Evolutionary conservation across 2,888 invertebrate species (phyloP), one percentile per base, ranked within the genome.

Genomic region (Hofmannophila pseudospretella): DNA sequence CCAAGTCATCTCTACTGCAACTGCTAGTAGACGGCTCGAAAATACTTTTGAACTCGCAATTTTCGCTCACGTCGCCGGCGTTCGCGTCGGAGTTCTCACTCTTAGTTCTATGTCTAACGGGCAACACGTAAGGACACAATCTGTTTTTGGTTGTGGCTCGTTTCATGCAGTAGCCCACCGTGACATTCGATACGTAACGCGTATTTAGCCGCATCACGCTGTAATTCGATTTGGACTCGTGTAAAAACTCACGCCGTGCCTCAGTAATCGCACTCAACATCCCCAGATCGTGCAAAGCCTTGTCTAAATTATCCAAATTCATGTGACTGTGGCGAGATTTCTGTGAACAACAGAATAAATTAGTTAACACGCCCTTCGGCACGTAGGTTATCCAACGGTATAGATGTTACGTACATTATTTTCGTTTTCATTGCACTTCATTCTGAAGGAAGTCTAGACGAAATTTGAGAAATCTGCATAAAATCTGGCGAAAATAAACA

Each of bases 141-240:
- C 90, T 80, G 71, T 88, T 88, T 56, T 88, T 88, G 37, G 81
- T 84, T 29, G 88, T 68, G 25, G 84, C 67, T 45, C 88, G 72
- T 53, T 88, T 85, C 77, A 90, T 88, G 56, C 88, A 87, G 59
- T 89, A 89, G 4, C 90, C 90, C 47, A 90, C 89, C 10, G 90
- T 89, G 38, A 90, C 90, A 57, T 90, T 90, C 34, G 90, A 90
- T 20, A 90, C 90, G 61, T 89, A 90, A 44, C 89, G 84, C 35
- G 89, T 88, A 60, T 90, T 90, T 50, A 90, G 76, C 37, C 89
- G 88, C 77, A 88, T 80, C 47, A 88, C 75, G 58, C 80, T 73
- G 54, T 80, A 75, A 52, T 77, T 80, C 7, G 78, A 68, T 47
- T 75, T 79, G 8, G 88, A 76, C 57, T 90, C 90, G 37, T 74